These are phyloP conservation scores for Sinopyrophorus schimmeli DNA, from an alignment of 2,888 invertebrate species.

Conservation along the genomic window DNA sequence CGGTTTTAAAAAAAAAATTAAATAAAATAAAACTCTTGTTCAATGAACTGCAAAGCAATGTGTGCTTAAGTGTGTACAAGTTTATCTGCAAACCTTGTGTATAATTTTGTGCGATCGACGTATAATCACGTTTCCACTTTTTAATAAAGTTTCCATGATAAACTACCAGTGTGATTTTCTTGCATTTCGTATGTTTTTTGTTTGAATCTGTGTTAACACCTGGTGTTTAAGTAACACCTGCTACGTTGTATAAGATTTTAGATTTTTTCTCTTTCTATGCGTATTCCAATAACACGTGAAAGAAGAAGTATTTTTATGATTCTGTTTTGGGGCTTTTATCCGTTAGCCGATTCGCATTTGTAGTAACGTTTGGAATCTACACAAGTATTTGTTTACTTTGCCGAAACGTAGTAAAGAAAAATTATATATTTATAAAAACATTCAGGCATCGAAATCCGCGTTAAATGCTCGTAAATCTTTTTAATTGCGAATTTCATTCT, in stretches of 20 bases:
- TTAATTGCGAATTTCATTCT: slow-evolving; percentile 31
- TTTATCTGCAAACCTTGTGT: slow-evolving; percentile 25
- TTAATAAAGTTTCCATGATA: slow-evolving; percentile 17
- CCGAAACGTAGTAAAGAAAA: no score
- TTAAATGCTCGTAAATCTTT: slow-evolving; percentile 31
- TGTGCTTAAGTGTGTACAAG: slow-evolving; percentile 25
- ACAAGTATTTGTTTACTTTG: no score
- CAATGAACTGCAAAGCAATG: slow-evolving; percentile 25
- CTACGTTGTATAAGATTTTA: no score
- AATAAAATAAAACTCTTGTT: slow-evolving; percentile 27
- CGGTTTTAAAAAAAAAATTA: no score
- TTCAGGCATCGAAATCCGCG: slow-evolving; percentile 23
- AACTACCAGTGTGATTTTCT: slow-evolving; percentile 19
- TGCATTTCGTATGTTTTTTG: slow-evolving; percentile 16
- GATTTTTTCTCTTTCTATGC: no score
- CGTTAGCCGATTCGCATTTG: no score
- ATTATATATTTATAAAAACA: no score
- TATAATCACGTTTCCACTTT: slow-evolving; percentile 19
- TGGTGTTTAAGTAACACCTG: slow-evolving; percentile 12
- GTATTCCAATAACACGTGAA: no score
- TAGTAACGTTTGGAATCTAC: no score
- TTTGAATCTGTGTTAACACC: slow-evolving; percentile 8
- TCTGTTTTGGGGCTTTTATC: no score
- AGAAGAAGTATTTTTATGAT: no score
- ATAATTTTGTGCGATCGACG: slow-evolving; percentile 24